Evolutionary conservation across 2,888 invertebrate genomes (phyloP).

Genomic region (Campoplex nolae): DNA sequence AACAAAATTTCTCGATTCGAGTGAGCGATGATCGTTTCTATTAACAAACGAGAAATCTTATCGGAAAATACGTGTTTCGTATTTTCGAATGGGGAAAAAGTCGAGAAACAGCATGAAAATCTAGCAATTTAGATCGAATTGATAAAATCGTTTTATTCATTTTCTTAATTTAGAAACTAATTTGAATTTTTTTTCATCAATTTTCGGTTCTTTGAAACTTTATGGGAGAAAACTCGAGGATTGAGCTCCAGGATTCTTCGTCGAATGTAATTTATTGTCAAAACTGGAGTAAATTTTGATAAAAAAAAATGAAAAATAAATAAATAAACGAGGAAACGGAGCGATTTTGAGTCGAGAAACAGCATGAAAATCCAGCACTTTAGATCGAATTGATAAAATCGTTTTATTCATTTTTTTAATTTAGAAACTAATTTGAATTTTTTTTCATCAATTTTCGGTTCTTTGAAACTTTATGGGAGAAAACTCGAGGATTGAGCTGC

Average conservation of each 20-base stretch:
- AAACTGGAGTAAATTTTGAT: background rate
- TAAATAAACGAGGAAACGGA: background rate
- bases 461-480: background rate
- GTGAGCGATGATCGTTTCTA: constrained; percentile 1
- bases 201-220: too few relatives aligned
- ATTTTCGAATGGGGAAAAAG: background rate
- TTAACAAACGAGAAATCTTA: background rate
- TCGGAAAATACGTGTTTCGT: background rate
- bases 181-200: background rate
- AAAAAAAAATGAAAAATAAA: background rate
- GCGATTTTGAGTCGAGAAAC: background rate
- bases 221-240: background rate
- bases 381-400: too few relatives aligned
- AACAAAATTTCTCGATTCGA: background rate
- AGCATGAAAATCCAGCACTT: background rate
- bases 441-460: too few relatives aligned
- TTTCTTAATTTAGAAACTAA: background rate
- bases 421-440: background rate
- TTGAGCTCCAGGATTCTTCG: background rate
- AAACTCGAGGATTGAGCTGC: background rate
- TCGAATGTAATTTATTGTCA: background rate
- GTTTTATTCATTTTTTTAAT: too few relatives aligned
- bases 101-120: background rate
- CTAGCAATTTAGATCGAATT: too few relatives aligned
- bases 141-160: too few relatives aligned